Evolutionary conservation across 1,140 invertebrate species (phyloP).

Genomic region (Episyrphus balteatus): DNA sequence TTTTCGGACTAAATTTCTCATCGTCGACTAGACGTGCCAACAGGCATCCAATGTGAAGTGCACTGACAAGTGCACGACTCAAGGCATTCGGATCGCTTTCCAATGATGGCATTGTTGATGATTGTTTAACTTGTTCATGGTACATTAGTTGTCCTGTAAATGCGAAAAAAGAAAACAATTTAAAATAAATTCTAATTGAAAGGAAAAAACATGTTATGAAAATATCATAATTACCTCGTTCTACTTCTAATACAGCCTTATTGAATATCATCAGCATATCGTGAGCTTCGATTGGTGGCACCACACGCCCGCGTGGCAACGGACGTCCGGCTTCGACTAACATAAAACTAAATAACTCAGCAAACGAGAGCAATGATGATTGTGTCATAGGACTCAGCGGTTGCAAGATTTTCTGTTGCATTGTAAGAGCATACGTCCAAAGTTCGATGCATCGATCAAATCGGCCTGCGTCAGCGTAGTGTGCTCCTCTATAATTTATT

Average conservation of each 20-base stretch:
- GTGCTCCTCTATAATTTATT: conserved; percentile 65
- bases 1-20: conserved; percentile 40
- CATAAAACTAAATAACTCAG: conserved; percentile 92
- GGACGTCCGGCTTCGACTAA: conserved; percentile 62
- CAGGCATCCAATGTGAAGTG: conserved; percentile 68
- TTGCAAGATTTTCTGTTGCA: conserved; percentile 87
- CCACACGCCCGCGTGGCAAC: conserved; percentile 54
- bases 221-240: conserved; percentile 39
- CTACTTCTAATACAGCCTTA: conserved; percentile 62
- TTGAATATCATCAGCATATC: conserved; percentile 74
- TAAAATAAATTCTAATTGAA: background rate
- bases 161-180: conserved; percentile 3
- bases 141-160: conserved; percentile 17
- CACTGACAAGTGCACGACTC: conserved; percentile 74
- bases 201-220: background rate
- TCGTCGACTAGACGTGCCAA: conserved; percentile 52
- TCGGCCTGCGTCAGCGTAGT: conserved; percentile 89
- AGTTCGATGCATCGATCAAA: conserved; percentile 84
- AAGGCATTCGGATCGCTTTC: conserved; percentile 56
- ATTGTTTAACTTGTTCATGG: conserved; percentile 8
- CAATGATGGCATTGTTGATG: conserved; percentile 19
- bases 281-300: conserved; percentile 64
- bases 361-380: conserved; percentile 84
- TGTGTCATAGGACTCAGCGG: conserved; percentile 92
- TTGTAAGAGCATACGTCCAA: conserved; percentile 95